Evolutionary conservation across 2,888 invertebrate species (phyloP).

Genomic region (Leptopterna dolabrata): DNA sequence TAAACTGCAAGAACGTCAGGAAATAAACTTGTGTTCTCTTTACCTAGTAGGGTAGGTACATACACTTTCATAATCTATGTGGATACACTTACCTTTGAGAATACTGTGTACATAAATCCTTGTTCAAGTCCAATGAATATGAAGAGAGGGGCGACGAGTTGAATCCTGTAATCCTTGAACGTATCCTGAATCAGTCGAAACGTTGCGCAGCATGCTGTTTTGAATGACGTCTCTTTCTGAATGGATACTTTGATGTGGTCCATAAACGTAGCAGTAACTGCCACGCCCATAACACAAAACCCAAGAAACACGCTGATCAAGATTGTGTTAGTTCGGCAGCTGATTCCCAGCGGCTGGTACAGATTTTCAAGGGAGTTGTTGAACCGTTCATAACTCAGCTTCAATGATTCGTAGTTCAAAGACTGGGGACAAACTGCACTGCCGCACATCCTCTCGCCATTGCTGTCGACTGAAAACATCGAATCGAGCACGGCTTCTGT

Average conservation of each 20-base stretch:
- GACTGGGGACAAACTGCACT: constrained; percentile 71
- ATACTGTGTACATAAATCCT: constrained; percentile 86
- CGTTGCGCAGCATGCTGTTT: constrained; percentile 58
- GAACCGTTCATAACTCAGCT: not conserved
- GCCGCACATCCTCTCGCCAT: constrained; percentile 72
- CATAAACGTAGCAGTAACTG: constrained; percentile 68
- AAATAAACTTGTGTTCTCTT: too few relatives aligned
- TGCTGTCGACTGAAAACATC: constrained; percentile 70
- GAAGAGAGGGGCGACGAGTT: constrained; percentile 80
- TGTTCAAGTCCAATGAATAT: constrained; percentile 86
- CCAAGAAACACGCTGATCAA: constrained; percentile 68
- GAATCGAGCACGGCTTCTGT: constrained; percentile 67
- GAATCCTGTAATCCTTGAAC: constrained; percentile 74
- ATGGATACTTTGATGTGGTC: constrained; percentile 72
- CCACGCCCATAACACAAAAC: constrained; percentile 68
- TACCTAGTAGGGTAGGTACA: too few relatives aligned
- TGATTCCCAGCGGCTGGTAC: constrained; percentile 60
- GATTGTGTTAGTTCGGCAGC: constrained; percentile 67
- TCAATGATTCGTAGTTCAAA: constrained; percentile 8
- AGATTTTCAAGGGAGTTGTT: not conserved
- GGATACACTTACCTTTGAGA: constrained; percentile 78
- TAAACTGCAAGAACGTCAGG: too few relatives aligned
- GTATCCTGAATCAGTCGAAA: constrained; percentile 69
- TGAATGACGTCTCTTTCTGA: constrained; percentile 68
- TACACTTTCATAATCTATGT: too few relatives aligned